These are phyloP conservation scores for Cepaea hortensis DNA, from an alignment of 2,888 invertebrate genomes.

Conservation along the genomic window DNA sequence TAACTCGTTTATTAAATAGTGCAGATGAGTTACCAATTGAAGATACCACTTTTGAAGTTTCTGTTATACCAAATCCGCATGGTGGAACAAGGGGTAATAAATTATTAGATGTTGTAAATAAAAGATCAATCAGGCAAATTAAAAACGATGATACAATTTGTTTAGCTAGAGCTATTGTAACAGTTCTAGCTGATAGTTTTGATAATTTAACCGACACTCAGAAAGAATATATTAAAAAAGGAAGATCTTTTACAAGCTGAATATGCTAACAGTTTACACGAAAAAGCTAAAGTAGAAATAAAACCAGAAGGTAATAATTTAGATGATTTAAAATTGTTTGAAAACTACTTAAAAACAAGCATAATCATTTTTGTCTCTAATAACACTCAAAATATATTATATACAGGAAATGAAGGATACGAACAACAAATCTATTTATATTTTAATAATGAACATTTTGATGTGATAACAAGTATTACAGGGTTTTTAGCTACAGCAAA, in stretches of 20 bases:
- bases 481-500: neutral
- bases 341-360: slow-evolving; percentile 12
- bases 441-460: neutral
- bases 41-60: slow-evolving; percentile 1
- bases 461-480: slow-evolving; percentile 9
- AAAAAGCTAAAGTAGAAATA: neutral
- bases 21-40: neutral
- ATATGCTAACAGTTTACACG: neutral
- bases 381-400: neutral
- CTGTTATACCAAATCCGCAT: neutral
- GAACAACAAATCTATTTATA: slow-evolving; percentile 1
- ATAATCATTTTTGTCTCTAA: neutral
- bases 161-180: slow-evolving; percentile 17
- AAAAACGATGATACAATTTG: slow-evolving; percentile 6
- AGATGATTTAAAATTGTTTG: slow-evolving; percentile 12
- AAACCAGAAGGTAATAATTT: slow-evolving; percentile 1
- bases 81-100: neutral
- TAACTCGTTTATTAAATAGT: slow-evolving; percentile 5
- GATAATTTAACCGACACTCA: slow-evolving; percentile 1
- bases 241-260: neutral
- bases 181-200: neutral
- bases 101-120: neutral
- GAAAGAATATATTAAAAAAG: slow-evolving; percentile 5
- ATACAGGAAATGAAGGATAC: slow-evolving; percentile 9
- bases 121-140: neutral